Base-by-base conservation (phyloP, 2,888 invertebrate genomes). In the Acheta domesticus region DNA sequence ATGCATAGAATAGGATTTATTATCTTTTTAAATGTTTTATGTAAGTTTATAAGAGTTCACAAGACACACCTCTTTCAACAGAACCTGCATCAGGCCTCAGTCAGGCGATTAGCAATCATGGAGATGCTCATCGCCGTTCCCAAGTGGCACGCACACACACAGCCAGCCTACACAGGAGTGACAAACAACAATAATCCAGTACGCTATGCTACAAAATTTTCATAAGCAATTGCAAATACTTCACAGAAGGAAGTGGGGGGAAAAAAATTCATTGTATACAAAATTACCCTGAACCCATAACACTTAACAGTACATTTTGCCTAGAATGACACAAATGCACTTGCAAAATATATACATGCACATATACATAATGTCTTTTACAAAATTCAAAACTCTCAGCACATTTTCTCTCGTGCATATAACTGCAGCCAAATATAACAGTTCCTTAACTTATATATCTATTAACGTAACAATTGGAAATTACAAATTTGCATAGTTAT, bases 1-100 rank as follows among this genome's bases (percentile, higher is more conserved):
- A 82, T 82, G 82, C 82, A 82, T 81, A 80, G 81, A 80, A 79
- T 79, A 81, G 78, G 79, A 81, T 77, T 76, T 49, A 80, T 82
- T 81, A 80, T 81, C 80, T 81, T 80, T 81, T 80, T 81, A 78
- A 78, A 49, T 77, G 74, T 77, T 80, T 81, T 82, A 49, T 78
- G 74, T 79, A 79, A 75, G 80, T 81, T 81, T 81, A 81, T 78
- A 81, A 79, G 79, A 80, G 81, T 81, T 79, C 79, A 75, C 48
- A 73, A 73, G 77, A 77, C 79, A 80, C 74, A 80, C 74, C 62
- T 78, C 50, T 78, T 74, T 77, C 74, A 80, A 80, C 80, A 79
- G 79, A 79, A 76, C 75, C 75, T 80, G 19, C 74, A 77, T 48
- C 76, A 79, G 62, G 76, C 50, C 48, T 62, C 21, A 76, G 48